Base-by-base conservation (phyloP, 2,888 invertebrate species). In the Platerodrilus igneus region DNA sequence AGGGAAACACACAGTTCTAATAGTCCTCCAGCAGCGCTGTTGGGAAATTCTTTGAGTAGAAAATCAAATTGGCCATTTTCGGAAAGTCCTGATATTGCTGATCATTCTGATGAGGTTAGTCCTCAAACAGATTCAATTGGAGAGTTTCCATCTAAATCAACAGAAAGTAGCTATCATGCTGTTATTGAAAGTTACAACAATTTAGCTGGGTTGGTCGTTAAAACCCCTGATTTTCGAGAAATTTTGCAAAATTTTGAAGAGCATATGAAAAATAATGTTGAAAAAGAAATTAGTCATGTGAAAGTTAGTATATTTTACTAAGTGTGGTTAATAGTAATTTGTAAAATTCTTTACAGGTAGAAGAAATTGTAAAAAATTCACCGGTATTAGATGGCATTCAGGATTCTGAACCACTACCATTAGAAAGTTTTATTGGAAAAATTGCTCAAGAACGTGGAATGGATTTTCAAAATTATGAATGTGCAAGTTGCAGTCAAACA, bases 401-500 rank as follows among this genome's bases (percentile, higher is more conserved):
- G n/a, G n/a, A n/a, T n/a, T 8, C 7, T 1, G 36, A 31, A 8
- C 17, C 25, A 6, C 26, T 23, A 41, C 71, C 71, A 52, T 73
- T 86, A 68, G 76, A 82, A 6, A 72, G 75, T 26, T 79, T 83
- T 52, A 60, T 87, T 17, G 83, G 82, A 11, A 74, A 71, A 48
- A 67, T 90, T 35, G 76, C 84, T 0, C 75, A 74, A 29, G 94
- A 95, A 64, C 78, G 78, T 45, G 94, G 94, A 0, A 70, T 95
- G 13, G 88, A 91, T 65, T 64, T 72, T 9, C 94, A 95, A 64
- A 87, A 91, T 59, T 95, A 90, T 68, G 78, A 84, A 51, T 95
- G 95, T 63, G 78, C 80, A 51, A 77, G 77, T 27, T 91, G 91
- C 56, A 74, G 73, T 27, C 71, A 76, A 49, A 69, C 76, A 0